Conservation (phyloP, 2,797 vertebrate species). For the Danio kyathit region DNA sequence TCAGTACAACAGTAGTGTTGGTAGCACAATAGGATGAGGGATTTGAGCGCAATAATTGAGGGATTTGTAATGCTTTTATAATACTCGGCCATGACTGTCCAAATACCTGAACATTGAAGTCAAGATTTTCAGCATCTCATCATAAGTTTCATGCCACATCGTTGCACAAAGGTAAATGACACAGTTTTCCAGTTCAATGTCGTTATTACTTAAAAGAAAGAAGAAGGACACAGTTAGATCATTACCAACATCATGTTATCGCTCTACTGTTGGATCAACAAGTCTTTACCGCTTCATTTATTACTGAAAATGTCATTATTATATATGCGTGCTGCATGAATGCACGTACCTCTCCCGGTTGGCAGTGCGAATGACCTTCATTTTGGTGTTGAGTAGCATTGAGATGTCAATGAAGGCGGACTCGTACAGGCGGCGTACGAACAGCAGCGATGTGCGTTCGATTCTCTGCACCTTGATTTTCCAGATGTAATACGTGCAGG, state of each 20-base stretch:
- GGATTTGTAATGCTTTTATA: not conserved
- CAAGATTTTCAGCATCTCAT: constrained; percentile 86
- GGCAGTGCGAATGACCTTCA: constrained; percentile 73
- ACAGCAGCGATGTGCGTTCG: constrained; percentile 83
- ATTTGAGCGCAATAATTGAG: too few relatives aligned
- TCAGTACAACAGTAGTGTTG: too few relatives aligned
- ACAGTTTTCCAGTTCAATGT: constrained; percentile 73
- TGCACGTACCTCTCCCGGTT: constrained; percentile 71
- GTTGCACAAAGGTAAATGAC: constrained; percentile 86
- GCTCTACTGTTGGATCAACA: too few relatives aligned
- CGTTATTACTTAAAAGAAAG: not conserved
- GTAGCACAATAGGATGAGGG: too few relatives aligned
- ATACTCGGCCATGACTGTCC: not conserved
- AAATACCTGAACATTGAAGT: constrained; percentile 86
- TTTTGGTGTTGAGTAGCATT: constrained; percentile 83
- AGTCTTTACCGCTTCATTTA: too few relatives aligned
- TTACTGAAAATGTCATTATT: too few relatives aligned
- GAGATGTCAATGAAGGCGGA: constrained; percentile 84
- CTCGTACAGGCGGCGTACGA: constrained; percentile 84
- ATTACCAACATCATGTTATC: too few relatives aligned
- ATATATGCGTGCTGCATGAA: too few relatives aligned
- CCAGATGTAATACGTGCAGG: constrained; percentile 82
- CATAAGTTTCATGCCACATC: constrained; percentile 87
- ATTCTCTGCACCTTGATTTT: constrained; percentile 80
- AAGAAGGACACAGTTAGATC: not conserved